Conservation (phyloP, 2,888 invertebrate species). For the Cryptocephalus moraei region DNA sequence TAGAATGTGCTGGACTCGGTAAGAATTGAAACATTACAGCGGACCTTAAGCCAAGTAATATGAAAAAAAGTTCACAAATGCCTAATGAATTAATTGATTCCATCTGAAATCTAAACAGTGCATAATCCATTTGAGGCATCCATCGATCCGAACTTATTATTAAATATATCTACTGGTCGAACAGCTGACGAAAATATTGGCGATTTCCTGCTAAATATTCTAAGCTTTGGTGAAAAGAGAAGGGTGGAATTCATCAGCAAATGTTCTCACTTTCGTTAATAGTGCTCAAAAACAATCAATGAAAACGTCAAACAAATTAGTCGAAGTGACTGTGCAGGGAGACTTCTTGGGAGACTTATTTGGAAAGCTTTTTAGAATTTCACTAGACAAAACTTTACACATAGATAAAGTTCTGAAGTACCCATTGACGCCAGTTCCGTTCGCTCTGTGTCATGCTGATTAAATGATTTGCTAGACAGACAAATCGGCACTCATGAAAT, state of each 20-base stretch:
- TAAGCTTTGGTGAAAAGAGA: no score
- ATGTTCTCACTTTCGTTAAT: slow-evolving; percentile 1
- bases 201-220: no score
- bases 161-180: slow-evolving; percentile 13
- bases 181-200: slow-evolving; percentile 3
- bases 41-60: no score
- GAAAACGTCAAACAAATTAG: slow-evolving; percentile 1
- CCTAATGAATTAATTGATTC: no score
- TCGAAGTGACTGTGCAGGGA: slow-evolving; percentile 5
- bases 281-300: slow-evolving; percentile 2
- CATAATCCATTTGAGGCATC: no score
- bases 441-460: slow-evolving; percentile 7
- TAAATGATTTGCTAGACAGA: slow-evolving; percentile 7
- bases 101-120: slow-evolving; percentile 1
- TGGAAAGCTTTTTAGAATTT: no score
- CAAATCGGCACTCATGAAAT: slow-evolving; percentile 6
- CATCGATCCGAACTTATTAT: slow-evolving; percentile 5
- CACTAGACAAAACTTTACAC: no score
- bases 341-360: no score
- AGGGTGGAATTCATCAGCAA: no score
- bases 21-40: slow-evolving; percentile 1
- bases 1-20: background rate
- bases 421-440: slow-evolving; percentile 8
- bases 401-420: no score
- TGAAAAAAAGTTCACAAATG: no score